phyloP scores from a whole-genome alignment of 2,113 vertebrate genomes.

The Vulpes ferrilata region DNA sequence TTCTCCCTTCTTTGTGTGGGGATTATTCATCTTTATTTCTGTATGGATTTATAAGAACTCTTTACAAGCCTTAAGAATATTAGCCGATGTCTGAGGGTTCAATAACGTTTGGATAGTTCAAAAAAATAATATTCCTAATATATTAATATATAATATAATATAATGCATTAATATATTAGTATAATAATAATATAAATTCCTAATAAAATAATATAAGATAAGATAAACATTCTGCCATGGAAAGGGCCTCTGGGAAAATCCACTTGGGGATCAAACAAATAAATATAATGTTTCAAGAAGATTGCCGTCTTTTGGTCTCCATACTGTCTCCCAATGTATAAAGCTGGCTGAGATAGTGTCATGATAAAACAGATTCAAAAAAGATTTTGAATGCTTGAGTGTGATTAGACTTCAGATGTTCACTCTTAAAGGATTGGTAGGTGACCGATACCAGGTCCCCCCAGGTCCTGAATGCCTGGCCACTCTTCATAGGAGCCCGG shows the following conservation, averaged over 20 bases:
- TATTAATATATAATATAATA: neutral
- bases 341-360: neutral
- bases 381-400: neutral
- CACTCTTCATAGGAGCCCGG: neutral
- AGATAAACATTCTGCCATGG: neutral
- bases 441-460: neutral
- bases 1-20: neutral
- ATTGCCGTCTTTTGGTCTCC: neutral
- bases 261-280: neutral
- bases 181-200: neutral
- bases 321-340: neutral
- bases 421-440: neutral
- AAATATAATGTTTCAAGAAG: neutral
- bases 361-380: neutral
- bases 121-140: neutral
- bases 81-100: neutral
- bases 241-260: neutral
- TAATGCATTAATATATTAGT: neutral
- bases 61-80: neutral
- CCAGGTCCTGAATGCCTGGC: neutral
- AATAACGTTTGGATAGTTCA: neutral
- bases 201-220: neutral
- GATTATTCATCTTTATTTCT: neutral
- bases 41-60: neutral
- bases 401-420: neutral